These are phyloP conservation scores for Nomada flava DNA, from an alignment of 2,888 invertebrate species.

Conservation along the genomic window DNA sequence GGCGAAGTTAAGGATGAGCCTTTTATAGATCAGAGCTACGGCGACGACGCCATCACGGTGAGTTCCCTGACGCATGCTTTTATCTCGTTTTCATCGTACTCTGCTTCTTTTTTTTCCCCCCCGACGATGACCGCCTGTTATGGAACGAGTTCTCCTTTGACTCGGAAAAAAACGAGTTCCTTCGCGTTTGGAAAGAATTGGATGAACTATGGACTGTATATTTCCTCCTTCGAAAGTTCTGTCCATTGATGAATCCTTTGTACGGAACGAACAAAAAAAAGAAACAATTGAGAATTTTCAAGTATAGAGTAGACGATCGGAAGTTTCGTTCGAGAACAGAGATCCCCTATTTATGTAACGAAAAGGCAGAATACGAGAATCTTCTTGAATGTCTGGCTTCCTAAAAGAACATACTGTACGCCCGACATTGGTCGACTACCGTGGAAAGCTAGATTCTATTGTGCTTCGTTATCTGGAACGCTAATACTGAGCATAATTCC, in stretches of 20 bases:
- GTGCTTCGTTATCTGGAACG: constrained; percentile 24
- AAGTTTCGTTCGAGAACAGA: constrained; percentile 1
- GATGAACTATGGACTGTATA: constrained; percentile 21
- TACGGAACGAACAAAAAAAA: not conserved
- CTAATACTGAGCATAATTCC: constrained; percentile 35
- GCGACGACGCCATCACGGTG: constrained; percentile 75
- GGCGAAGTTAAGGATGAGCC: constrained; percentile 78
- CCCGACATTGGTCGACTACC: not conserved
- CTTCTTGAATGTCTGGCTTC: not conserved
- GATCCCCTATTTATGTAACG: not conserved
- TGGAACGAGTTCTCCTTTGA: not conserved
- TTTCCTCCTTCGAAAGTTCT: not conserved
- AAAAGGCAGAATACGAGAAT: not conserved
- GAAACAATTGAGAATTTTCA: not conserved
- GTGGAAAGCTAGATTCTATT: not conserved
- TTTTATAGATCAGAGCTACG: constrained; percentile 73
- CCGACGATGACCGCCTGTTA: not conserved
- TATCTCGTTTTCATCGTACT: not conserved
- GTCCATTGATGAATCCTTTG: too few relatives aligned
- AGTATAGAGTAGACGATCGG: not conserved
- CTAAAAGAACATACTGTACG: not conserved
- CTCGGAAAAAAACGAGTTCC: constrained; percentile 7
- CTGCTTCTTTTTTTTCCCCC: not conserved
- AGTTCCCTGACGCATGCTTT: constrained; percentile 52
- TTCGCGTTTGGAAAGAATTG: not conserved